Evolutionary conservation across 2,888 invertebrate genomes (phyloP), one percentile per base, ranked within the genome.

Genomic region (Microctonus brassicae): DNA sequence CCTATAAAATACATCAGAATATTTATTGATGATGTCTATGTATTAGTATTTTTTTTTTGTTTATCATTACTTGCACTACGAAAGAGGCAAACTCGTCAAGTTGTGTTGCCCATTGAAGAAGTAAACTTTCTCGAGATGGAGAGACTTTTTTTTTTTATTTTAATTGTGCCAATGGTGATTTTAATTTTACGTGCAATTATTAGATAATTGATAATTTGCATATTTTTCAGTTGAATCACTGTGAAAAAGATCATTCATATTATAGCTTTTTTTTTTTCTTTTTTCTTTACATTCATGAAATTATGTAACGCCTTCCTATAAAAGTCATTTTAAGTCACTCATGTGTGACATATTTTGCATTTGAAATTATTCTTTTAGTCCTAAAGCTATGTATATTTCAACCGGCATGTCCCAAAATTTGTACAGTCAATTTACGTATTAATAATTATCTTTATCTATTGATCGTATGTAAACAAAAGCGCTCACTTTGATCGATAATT

Each of bases 391-490:
- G 53, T 57, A 55, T 39, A 69, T 62, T 62, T 63, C 26, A 62
- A 26, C 20, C 39, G 39, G 55, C 26, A n/a, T 57, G 22, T 36
- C 24, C 20, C 29, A 42, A 64, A 24, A 57, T 17, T 47, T 70
- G 70, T 70, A 64, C 63, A 64, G 58, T 29, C 22, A 11, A 22
- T 64, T 64, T 70, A 70, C 70, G 64, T 70, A 70, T 36, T 58
- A 47, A 47, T 47, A 9, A 47, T 47, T 3, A 4, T 9, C 2
- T 3, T 47, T 7, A 1, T 47, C 17, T 57, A 33, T 55, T 64
- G 63, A 64, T 58, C 33, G 29, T 63, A 20, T 63, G 22, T 62
- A 61, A 61, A 61, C 36, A 69, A 34, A 20, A 24, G 13, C 20
- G 9, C 7, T n/a, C 34, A 29, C 9, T 64, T 13, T 26, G 17